Evolutionary conservation across 1,140 invertebrate genomes (phyloP), one percentile per base, ranked within the genome.

Genomic region (Trachymyrmex septentrionalis): DNA sequence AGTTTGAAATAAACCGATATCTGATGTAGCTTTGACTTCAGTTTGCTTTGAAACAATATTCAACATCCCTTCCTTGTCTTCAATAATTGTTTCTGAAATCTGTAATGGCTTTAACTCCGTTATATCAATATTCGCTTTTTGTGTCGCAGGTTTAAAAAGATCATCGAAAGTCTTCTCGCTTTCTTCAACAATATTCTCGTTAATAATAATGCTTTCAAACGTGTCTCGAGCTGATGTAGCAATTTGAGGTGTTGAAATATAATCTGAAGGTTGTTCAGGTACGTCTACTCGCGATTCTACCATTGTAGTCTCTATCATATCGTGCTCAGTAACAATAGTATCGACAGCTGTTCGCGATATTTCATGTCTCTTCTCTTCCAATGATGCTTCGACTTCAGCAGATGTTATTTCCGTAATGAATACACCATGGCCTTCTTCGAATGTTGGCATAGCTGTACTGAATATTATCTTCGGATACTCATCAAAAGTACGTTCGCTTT

Each of bases 61-160:
- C 38, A 93, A 91, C 4, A 66, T 87, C 21, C 92, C 91, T 90
- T 95, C 95, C 63, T 93, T 95, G 64, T 95, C 93, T 73, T 95
- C 93, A 4, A 93, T 91, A 24, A 95, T 77, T 24, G 94, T 94
- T 92, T 96, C 95, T 34, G 93, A 95, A 64, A 96, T 93, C 72
- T 94, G 85, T 21, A 96, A 77, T 0, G 95, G 90, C 76, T 94
- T 94, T n/a, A 93, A 72, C 80, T 95, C 93, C 88, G 94, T 88
- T 24, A 96, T 86, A 78, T 94, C 91, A 1, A 95, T 73, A 21
- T 81, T 78, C 21, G 94, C 95, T 81, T 38, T 93, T 81, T 95
- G 93, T 7, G 82, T 91, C 27, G 85, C 44, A 16, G 94, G 93
- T 86, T 94, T 94, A 24, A 93, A 93, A 5, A 59, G 86, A 21